These are phyloP conservation scores for Ctenomys sociabilis DNA, from an alignment of 2,113 vertebrate species.

Conservation along the genomic window DNA sequence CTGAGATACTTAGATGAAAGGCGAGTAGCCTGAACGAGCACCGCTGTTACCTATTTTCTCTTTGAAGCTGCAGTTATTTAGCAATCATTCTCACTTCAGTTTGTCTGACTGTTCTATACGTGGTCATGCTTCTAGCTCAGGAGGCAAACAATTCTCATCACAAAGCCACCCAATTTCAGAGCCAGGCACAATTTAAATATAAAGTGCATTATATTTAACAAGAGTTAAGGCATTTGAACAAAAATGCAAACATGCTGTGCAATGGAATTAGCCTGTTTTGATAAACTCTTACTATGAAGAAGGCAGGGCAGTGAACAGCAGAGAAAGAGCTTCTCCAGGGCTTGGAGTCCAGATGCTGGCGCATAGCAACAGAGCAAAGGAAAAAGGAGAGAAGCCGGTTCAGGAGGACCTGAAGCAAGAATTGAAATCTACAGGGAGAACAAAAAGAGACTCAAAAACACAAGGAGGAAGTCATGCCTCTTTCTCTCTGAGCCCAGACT, in stretches of 20 bases:
- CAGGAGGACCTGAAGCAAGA: not conserved
- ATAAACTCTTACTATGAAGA: not conserved
- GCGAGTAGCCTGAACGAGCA: constrained; percentile 49
- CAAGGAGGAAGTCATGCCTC: not conserved
- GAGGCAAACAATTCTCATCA: constrained; percentile 62
- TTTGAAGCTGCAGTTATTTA: constrained; percentile 61
- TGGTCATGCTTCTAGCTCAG: constrained; percentile 57
- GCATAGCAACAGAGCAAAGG: not conserved
- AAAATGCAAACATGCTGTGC: constrained; percentile 43
- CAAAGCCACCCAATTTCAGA: constrained; percentile 63
- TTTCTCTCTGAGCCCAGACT: not conserved
- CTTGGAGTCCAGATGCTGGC: not conserved
- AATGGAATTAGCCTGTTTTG: constrained; percentile 69
- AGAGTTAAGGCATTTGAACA: constrained; percentile 57
- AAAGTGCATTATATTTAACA: constrained; percentile 68
- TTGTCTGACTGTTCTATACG: constrained; percentile 47
- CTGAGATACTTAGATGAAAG: constrained; percentile 64
- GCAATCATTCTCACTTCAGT: constrained; percentile 69
- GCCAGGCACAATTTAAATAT: constrained; percentile 56
- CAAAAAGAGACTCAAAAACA: not conserved
- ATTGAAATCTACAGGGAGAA: not conserved
- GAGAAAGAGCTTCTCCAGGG: not conserved
- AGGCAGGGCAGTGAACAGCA: not conserved
- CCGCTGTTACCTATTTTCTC: constrained; percentile 53
- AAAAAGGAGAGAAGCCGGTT: not conserved